Evolutionary conservation across 2,113 vertebrate species (phyloP), one percentile per base, ranked within the genome.

Genomic region (Hydrochoerus hydrochaeris): DNA sequence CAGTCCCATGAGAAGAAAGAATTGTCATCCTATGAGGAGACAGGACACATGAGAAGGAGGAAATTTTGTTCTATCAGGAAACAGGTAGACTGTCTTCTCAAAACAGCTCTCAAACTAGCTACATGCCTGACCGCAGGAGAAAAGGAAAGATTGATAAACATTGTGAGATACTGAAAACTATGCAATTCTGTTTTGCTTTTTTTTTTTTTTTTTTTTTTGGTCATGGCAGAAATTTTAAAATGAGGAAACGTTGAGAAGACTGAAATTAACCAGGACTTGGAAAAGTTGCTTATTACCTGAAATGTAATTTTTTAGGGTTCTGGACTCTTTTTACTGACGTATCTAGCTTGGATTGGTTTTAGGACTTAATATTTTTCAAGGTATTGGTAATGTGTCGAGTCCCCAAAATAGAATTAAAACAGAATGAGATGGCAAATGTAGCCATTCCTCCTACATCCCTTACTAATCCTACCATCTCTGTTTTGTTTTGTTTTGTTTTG

Each of bases 131-230:
- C 16, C 7, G n/a, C 4, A 85, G 13, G 38, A 69, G 30, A n/a
- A 10, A 82, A 10, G 44, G 17, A 30, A 9, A 44, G 14, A 10
- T 9, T 30, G 30, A 2, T 46, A 12, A 78, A 57, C 6, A 41
- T 5, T 67, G 2, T 2, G 2, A 32, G 2, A 54, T 41, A 22
- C 0, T 44, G 5, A 86, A 24, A 60, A 80, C 1, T 73, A 10
- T 13, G 82, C 16, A 85, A 35, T 85, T 52, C 10, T 5, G 2
- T 58, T 91, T 78, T 46, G 0, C 4, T 81, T 93, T 78, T 78
- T 22, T 92, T 54, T 78, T 78, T 24, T 92, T 54, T 4, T 46
- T 46, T 46, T 46, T 46, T 46, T 46, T 46, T 46, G 46, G 13
- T 38, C 6, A 4, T n/a, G 62, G 35, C 12, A 88, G 12, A 4